Conservation (phyloP, 2,888 invertebrate species). For the Epinotia ramella region DNA sequence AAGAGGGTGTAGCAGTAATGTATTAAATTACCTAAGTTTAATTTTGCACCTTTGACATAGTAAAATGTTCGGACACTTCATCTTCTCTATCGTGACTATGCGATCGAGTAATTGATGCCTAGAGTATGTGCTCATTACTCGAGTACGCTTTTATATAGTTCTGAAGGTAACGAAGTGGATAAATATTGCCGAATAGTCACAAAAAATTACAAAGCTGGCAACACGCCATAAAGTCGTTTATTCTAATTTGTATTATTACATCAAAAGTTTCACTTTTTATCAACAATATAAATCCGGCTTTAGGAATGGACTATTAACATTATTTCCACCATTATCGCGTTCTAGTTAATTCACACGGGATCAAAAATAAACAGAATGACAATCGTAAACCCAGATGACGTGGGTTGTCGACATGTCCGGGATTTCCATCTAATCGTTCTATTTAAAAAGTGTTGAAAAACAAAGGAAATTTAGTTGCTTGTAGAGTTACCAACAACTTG, state of each 20-base stretch:
- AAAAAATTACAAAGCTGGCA: conserved; percentile 48
- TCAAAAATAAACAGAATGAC: conserved; percentile 41
- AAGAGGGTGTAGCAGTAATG: too few species aligned
- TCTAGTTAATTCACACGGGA: conserved; percentile 20
- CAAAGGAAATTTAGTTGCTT: conserved; percentile 3
- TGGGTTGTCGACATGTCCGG: conserved; percentile 32
- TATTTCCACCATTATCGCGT: conserved; percentile 16
- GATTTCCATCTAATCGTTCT: conserved; percentile 11
- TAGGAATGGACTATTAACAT: conserved; percentile 8
- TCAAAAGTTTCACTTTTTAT: conserved; percentile 18
- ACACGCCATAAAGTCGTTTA: conserved; percentile 59
- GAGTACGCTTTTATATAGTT: conserved; percentile 24
- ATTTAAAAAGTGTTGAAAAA: conserved; percentile 14
- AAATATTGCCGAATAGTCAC: conserved; percentile 36
- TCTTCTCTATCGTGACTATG: too few species aligned
- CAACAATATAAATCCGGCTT: not conserved
- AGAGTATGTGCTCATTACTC: not conserved
- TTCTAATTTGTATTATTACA: conserved; percentile 51
- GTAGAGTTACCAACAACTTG: conserved; percentile 21
- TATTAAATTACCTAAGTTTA: too few species aligned
- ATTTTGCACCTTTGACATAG: too few species aligned
- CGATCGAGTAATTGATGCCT: too few species aligned
- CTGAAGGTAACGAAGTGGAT: not conserved
- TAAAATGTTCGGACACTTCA: too few species aligned
- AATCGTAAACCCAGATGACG: conserved; percentile 42